Conservation (phyloP, 1,140 invertebrate species). For the Neodiprion pinetum region DNA sequence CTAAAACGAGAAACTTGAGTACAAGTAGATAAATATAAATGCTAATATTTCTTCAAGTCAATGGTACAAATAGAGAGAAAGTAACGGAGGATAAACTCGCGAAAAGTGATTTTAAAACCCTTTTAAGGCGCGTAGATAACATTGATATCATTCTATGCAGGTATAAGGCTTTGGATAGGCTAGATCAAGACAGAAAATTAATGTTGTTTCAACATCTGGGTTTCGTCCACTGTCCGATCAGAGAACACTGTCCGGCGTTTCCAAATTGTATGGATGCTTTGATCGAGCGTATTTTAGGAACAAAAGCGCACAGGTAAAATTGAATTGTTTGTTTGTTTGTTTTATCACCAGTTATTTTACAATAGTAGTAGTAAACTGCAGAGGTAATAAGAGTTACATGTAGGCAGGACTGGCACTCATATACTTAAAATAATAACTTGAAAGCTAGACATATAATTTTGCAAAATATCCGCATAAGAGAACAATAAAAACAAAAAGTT, state of each 20-base stretch:
- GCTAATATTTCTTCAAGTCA: neutral
- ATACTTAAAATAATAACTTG: too few relatives aligned
- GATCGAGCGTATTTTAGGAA: constrained; percentile 78
- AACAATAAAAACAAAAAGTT: too few relatives aligned
- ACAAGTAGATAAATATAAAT: constrained; percentile 16
- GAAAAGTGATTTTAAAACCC: neutral
- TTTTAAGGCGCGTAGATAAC: neutral
- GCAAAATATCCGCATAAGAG: too few relatives aligned
- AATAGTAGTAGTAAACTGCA: too few relatives aligned
- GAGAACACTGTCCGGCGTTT: constrained; percentile 92
- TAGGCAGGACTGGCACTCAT: too few relatives aligned
- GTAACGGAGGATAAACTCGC: neutral
- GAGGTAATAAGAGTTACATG: too few relatives aligned
- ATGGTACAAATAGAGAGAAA: neutral
- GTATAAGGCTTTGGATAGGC: constrained; percentile 90
- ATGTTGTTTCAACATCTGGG: constrained; percentile 95
- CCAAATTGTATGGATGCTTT: constrained; percentile 88
- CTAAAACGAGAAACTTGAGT: constrained; percentile 5
- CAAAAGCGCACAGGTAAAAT: constrained; percentile 71
- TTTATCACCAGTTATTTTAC: too few relatives aligned
- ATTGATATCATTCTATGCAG: constrained; percentile 55
- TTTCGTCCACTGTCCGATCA: constrained; percentile 94
- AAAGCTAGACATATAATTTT: too few relatives aligned
- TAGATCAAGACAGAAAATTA: constrained; percentile 93
- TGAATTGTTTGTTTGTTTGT: neutral